Evolutionary conservation across 2,113 vertebrate genomes (phyloP).

Genomic region (Chlorocebus sabaeus): DNA sequence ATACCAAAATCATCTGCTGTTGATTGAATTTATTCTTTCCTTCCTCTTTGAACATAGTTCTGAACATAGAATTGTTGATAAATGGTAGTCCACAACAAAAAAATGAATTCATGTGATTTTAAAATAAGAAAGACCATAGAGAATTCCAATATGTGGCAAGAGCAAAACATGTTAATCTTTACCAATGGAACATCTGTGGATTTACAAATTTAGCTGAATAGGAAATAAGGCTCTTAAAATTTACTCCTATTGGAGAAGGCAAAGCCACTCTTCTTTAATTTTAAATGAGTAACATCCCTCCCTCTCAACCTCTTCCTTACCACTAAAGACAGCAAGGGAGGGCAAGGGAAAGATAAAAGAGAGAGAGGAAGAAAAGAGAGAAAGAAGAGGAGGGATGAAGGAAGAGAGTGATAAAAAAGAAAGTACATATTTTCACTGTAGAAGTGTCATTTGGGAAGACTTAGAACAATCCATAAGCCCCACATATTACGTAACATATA

Average conservation of each 20-base stretch:
- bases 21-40: background rate
- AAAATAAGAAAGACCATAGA: background rate
- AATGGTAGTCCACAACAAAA: background rate
- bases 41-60: background rate
- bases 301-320: background rate
- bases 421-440: background rate
- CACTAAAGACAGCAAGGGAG: background rate
- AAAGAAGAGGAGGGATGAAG: too few species aligned
- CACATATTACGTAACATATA: background rate
- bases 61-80: conserved; percentile 23
- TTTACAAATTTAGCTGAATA: background rate
- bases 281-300: background rate
- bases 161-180: background rate
- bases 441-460: background rate
- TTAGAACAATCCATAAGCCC: background rate
- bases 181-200: background rate
- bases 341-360: background rate
- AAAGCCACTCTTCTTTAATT: background rate
- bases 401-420: background rate
- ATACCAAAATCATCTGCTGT: background rate
- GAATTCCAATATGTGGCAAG: background rate
- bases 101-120: conserved; percentile 33
- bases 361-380: background rate
- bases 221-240: background rate
- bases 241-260: background rate